A percentile compares a stretch with the other conserved stretches of the same genome.
phyloP scores from a whole-genome alignment of 2,113 vertebrate species.

The Notarius quadriscutis region DNA sequence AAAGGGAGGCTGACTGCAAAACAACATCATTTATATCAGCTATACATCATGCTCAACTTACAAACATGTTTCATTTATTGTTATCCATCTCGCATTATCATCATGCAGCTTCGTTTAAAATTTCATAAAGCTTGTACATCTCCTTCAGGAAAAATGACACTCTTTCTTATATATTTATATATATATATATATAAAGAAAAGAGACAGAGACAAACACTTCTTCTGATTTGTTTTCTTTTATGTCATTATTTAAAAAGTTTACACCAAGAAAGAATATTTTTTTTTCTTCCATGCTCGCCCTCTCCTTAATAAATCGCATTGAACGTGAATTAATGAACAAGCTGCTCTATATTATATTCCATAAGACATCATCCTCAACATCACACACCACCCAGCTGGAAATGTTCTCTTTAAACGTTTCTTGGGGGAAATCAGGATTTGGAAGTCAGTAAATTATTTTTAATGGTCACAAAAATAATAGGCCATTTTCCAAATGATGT shows the following conservation, averaged over 20 bases:
- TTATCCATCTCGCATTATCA: conserved; percentile 7
- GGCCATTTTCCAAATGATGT: conserved; percentile 79
- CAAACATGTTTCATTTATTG: conserved; percentile 28
- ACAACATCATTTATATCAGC: conserved; percentile 46
- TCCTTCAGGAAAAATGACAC: background rate
- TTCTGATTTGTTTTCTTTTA: background rate
- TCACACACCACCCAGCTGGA: conserved; percentile 42
- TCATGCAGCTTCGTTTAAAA: conserved; percentile 21
- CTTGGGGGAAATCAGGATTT: conserved; percentile 69
- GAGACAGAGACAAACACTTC: background rate
- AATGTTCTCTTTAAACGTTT: conserved; percentile 61
- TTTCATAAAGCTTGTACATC: conserved; percentile 25
- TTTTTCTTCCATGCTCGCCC: too few relatives aligned
- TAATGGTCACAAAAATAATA: conserved; percentile 78
- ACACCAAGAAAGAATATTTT: background rate
- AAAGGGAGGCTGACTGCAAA: conserved; percentile 37
- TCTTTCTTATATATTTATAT: conserved; percentile 18
- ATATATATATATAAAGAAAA: background rate
- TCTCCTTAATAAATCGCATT: conserved; percentile 9
- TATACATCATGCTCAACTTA: conserved; percentile 40
- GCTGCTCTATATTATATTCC: conserved; percentile 29
- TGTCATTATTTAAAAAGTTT: conserved; percentile 5
- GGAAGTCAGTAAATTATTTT: conserved; percentile 77
- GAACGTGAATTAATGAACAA: conserved; percentile 24
- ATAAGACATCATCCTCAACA: conserved; percentile 39